Conservation (phyloP, 2,113 vertebrate species). For the Anarhynchus alexandrinus region DNA sequence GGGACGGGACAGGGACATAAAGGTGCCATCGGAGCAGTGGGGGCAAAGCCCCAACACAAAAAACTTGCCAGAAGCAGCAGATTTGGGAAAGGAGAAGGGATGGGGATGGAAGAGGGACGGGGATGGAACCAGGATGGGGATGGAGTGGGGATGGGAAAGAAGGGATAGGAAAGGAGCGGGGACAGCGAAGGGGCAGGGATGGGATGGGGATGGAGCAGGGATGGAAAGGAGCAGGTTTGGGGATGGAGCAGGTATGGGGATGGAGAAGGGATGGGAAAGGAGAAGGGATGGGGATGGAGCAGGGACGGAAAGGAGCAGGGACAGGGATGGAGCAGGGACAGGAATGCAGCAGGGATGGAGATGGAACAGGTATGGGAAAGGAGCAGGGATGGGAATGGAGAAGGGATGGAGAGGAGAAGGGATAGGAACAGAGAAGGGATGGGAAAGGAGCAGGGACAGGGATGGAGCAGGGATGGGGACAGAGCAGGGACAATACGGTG, state of each 20-base stretch:
- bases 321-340: rapidly evolving
- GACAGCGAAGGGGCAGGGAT: neutral
- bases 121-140: neutral
- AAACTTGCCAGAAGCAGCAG: neutral
- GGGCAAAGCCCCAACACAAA: neutral
- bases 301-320: rapidly evolving
- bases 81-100: neutral
- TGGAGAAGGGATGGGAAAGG: neutral
- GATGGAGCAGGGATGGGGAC: neutral
- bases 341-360: neutral
- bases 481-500: rapidly evolving
- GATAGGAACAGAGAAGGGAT: neutral
- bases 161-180: neutral
- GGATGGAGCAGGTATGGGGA: neutral
- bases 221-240: neutral
- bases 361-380: neutral
- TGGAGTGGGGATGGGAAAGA: neutral
- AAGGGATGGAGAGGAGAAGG: too few relatives aligned
- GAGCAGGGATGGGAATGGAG: neutral
- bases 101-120: neutral
- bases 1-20: too few relatives aligned
- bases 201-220: neutral
- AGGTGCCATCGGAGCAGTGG: too few relatives aligned
- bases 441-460: neutral
- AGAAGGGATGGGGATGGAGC: too few relatives aligned